Evolutionary conservation across 2,113 vertebrate genomes (phyloP).

Genomic region (Glaucomys volans): DNA sequence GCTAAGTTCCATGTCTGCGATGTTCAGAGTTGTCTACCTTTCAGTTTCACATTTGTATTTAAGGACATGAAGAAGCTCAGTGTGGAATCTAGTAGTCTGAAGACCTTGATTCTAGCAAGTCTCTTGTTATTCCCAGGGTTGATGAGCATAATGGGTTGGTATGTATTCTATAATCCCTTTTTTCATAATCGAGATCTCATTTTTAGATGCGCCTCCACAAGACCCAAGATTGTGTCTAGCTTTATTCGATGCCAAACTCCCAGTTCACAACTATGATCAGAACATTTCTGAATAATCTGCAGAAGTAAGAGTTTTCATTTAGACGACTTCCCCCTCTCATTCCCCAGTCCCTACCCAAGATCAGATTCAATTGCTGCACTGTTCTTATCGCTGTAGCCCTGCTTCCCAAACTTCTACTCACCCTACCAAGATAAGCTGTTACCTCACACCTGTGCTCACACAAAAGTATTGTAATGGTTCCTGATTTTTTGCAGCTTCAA

Average conservation of each 20-base stretch:
- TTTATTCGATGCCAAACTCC: background rate
- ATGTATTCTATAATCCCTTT: background rate
- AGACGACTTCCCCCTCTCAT: background rate
- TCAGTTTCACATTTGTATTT: background rate
- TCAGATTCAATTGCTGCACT: background rate
- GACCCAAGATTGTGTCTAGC: background rate
- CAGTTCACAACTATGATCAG: background rate
- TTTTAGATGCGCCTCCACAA: background rate
- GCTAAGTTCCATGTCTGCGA: background rate
- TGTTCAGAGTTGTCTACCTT: background rate
- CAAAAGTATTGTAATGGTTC: background rate
- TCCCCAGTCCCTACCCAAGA: background rate
- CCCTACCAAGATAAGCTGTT: background rate
- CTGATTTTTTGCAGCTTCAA: background rate
- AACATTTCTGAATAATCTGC: background rate
- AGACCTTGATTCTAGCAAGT: constrained; percentile 31
- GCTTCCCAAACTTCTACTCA: background rate
- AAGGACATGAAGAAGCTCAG: background rate
- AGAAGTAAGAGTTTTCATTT: background rate
- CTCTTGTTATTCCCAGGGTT: background rate
- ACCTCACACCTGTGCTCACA: background rate
- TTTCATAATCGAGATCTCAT: background rate
- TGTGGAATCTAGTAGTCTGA: background rate
- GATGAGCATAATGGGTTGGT: background rate
- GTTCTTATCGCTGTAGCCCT: background rate